Conservation (phyloP, 2,797 vertebrate genomes). For the Clamator glandarius region DNA sequence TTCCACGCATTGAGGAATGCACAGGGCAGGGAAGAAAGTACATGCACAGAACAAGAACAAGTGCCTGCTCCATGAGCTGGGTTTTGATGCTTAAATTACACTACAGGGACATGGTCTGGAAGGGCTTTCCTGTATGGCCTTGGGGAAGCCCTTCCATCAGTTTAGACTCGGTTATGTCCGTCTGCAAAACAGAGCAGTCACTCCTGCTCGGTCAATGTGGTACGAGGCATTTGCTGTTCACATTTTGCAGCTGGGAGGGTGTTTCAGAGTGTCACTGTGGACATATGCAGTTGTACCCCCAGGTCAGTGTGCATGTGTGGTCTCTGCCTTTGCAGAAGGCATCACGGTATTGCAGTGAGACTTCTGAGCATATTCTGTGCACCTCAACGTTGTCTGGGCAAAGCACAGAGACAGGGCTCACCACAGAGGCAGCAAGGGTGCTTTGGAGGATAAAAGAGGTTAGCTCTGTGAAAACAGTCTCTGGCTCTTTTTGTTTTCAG, state of each 20-base stretch:
- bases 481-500: background rate
- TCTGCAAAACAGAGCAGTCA: background rate
- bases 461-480: background rate
- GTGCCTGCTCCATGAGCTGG: background rate
- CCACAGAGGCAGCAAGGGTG: rapidly evolving
- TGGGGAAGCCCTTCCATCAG: background rate
- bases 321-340: rapidly evolving
- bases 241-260: background rate
- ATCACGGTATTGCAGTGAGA: background rate
- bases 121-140: background rate
- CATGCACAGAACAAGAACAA: background rate
- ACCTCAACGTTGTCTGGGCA: rapidly evolving
- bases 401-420: background rate
- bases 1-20: rapidly evolving
- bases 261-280: background rate
- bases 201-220: rapidly evolving
- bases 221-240: rapidly evolving
- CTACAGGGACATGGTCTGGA: background rate
- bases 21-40: background rate
- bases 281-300: background rate
- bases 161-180: background rate
- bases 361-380: background rate
- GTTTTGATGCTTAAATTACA: background rate
- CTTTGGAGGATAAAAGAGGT: background rate
- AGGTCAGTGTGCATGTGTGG: rapidly evolving